phyloP scores from a whole-genome alignment of 2,888 invertebrate species.

The Melieria crassipennis region DNA sequence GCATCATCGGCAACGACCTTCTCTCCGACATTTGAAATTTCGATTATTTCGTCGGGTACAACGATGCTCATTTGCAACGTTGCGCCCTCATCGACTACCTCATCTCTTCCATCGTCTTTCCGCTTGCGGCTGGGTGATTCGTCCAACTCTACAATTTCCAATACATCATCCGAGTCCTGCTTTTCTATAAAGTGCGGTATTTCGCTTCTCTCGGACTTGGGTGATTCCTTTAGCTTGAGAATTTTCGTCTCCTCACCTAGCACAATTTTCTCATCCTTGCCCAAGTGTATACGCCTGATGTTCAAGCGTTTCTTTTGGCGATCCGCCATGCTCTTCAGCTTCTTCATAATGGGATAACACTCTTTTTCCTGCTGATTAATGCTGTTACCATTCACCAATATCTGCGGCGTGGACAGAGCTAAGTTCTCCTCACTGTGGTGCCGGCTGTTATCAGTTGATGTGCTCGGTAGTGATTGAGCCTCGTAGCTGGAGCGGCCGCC shows the following conservation, averaged over 20 bases:
- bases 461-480: constrained; percentile 62
- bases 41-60: constrained; percentile 64
- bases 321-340: constrained; percentile 73
- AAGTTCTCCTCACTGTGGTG: constrained; percentile 53
- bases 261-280: constrained; percentile 67
- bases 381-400: constrained; percentile 44
- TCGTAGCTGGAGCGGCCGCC: constrained; percentile 58
- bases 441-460: constrained; percentile 53
- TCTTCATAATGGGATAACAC: constrained; percentile 73
- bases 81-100: constrained; percentile 35
- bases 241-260: constrained; percentile 69
- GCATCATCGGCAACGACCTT: constrained; percentile 62
- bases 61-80: constrained; percentile 49
- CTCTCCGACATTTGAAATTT: constrained; percentile 47
- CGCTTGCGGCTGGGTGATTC: constrained; percentile 65
- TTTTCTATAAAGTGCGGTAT: constrained; percentile 66
- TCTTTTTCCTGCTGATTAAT: constrained; percentile 46
- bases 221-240: constrained; percentile 71
- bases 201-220: constrained; percentile 69
- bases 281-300: constrained; percentile 61
- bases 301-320: constrained; percentile 69
- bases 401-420: constrained; percentile 10
- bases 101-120: constrained; percentile 43
- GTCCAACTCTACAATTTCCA: constrained; percentile 65
- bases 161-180: constrained; percentile 65